phyloP scores from a whole-genome alignment of 2,888 invertebrate species.

The Cephus runcator region DNA sequence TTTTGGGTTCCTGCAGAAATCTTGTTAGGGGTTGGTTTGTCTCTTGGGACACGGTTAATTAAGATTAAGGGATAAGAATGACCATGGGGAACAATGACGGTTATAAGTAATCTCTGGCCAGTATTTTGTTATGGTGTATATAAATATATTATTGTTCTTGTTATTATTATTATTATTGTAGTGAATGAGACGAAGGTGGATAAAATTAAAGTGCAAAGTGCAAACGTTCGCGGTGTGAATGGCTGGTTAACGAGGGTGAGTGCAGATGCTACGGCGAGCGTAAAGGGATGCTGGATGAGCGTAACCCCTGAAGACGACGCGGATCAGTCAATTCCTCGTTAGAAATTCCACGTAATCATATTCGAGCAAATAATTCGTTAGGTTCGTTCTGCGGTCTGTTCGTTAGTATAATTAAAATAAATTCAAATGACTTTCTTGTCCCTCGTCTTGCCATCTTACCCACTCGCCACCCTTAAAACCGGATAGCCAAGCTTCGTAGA shows the following conservation, averaged over 20 bases:
- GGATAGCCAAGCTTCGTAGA: not conserved
- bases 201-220: not conserved
- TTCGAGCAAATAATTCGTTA: slow-evolving; percentile 65
- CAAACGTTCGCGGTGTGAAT: not conserved
- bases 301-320: slow-evolving; percentile 1
- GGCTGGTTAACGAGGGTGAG: not conserved
- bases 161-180: no score
- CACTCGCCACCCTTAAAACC: slow-evolving; percentile 13
- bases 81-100: not conserved
- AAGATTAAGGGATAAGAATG: not conserved
- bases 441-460: slow-evolving; percentile 38
- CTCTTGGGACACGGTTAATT: not conserved
- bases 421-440: slow-evolving; percentile 65
- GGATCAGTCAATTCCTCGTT: slow-evolving; percentile 27
- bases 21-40: not conserved
- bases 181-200: not conserved
- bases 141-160: not conserved
- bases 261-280: not conserved
- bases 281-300: not conserved
- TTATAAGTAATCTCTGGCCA: not conserved
- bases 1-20: not conserved
- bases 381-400: slow-evolving; percentile 53
- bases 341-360: slow-evolving; percentile 53
- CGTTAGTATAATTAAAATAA: slow-evolving; percentile 66
- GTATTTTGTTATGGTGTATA: not conserved